phyloP scores from a whole-genome alignment of 2,888 invertebrate species.

The Troides helena region DNA sequence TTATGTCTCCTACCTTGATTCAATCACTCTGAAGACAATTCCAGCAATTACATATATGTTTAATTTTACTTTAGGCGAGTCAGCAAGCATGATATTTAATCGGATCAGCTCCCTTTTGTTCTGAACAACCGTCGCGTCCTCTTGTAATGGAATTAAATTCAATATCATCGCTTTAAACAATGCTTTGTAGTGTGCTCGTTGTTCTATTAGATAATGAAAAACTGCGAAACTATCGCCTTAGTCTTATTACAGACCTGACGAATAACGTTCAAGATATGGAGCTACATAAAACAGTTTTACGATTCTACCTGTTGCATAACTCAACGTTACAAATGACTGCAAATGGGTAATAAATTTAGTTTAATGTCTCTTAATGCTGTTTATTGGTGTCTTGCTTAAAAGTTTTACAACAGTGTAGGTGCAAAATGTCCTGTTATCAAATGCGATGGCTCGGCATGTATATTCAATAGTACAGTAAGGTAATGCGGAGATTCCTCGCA shows the following conservation, averaged over 20 bases:
- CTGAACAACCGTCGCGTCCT: conserved; percentile 39
- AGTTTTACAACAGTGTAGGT: conserved; percentile 26
- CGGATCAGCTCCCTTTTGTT: conserved; percentile 52
- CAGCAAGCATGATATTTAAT: conserved; percentile 45
- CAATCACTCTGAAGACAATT: neutral
- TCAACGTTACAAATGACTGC: conserved; percentile 26
- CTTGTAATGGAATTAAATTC: conserved; percentile 54
- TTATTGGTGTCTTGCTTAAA: conserved; percentile 25
- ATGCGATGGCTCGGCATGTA: conserved; percentile 15
- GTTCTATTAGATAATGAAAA: conserved; percentile 22
- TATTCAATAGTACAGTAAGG: conserved; percentile 1
- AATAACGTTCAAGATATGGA: conserved; percentile 10
- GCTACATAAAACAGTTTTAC: conserved; percentile 13
- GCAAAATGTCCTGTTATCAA: conserved; percentile 24
- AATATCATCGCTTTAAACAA: conserved; percentile 44
- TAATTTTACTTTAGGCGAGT: conserved; percentile 22
- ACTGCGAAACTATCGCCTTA: neutral
- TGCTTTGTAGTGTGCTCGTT: conserved; percentile 36
- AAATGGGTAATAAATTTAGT: conserved; percentile 27
- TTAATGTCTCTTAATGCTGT: conserved; percentile 29
- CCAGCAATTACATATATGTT: neutral
- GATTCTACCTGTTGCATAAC: conserved; percentile 17
- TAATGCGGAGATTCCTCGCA: conserved; percentile 18
- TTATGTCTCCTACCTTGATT: neutral
- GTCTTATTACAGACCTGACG: conserved; percentile 5